Base-by-base conservation (phyloP, 1,140 invertebrate genomes). In the Oscheius sp. region DNA sequence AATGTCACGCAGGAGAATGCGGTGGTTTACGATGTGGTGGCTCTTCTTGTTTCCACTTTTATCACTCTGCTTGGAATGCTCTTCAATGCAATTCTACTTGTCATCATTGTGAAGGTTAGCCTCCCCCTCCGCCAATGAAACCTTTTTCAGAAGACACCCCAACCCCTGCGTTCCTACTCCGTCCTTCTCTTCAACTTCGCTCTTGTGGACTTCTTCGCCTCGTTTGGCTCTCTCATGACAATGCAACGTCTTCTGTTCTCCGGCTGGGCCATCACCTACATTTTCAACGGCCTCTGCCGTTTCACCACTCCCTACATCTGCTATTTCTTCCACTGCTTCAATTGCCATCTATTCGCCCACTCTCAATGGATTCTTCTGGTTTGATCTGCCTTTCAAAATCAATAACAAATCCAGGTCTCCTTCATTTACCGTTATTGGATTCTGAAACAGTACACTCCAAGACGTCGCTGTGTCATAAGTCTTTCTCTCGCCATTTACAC, bases 141-240 rank as follows among this genome's bases (percentile, higher is more conserved):
- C n/a, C n/a, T n/a, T 42, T 55, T 55, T 15, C 23, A 55, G 49
- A 7, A 49, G 10, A 68, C 65, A 7, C 65, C 65, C 3, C 18
- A 15, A 15, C 65, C 46, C 18, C 46, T 68, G 34, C 52, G 36
- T 26, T 20, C 15, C 13, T 68, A 55, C 49, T 29, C 65, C 46
- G 65, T 68, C 3, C 31, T 68, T 1, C 49, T 68, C 3, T 68
- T 68, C 65, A 68, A 68, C 49, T 68, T 68, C 31, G 65, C 65
- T 26, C 20, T 55, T 36, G 46, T 68, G 23, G 49, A 55, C 23
- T 26, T 68, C 29, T 28, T 52, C 2, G 32, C 45, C 4, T 68
- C 42, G n/a, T 18, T 68, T 2, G 65, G 42, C 1, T 68, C 65
- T 35, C 45, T 68, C 20, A 10, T 68, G 7, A 49, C 45, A n/a